Percentiles rank a stretch among this genome's conserved stretches.
Evolutionary conservation across 2,797 vertebrate species (phyloP).

Genomic region (Strix occidentalis): DNA sequence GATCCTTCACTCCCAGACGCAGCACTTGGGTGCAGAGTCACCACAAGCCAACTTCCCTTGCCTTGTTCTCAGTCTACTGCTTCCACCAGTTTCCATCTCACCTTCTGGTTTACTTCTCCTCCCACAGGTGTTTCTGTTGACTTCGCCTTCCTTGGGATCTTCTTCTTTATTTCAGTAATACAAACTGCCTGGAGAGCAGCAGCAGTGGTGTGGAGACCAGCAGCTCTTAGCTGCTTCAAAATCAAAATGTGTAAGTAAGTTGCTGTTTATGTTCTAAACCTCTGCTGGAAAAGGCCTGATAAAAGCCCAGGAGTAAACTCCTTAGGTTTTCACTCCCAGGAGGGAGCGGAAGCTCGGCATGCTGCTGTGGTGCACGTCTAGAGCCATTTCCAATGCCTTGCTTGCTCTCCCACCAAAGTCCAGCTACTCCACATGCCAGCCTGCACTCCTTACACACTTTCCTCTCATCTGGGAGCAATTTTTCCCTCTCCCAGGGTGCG

Average conservation of each 20-base stretch:
- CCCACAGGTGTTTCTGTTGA: neutral
- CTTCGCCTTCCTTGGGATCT: neutral
- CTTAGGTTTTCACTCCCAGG: neutral
- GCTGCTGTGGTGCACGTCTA: fast-evolving
- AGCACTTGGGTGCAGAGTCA: neutral
- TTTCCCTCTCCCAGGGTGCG: neutral
- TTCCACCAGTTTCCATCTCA: neutral
- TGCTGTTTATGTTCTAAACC: neutral
- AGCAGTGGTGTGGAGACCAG: neutral
- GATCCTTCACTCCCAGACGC: neutral
- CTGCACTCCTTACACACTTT: fast-evolving
- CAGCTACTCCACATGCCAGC: fast-evolving
- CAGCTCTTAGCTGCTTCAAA: fast-evolving
- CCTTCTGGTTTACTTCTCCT: neutral
- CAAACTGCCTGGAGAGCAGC: fast-evolving
- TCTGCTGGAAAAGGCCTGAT: neutral
- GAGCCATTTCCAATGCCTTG: fast-evolving
- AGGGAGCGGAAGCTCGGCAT: neutral
- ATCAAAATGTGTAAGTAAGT: neutral
- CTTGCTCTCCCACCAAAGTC: neutral
- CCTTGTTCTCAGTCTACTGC: neutral
- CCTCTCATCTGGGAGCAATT: neutral
- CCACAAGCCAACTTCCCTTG: neutral
- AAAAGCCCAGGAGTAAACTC: neutral
- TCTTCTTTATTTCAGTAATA: fast-evolving